Evolutionary conservation across 2,113 vertebrate genomes (phyloP).

Genomic region (Sinocyclocheilus maitianheensis): DNA sequence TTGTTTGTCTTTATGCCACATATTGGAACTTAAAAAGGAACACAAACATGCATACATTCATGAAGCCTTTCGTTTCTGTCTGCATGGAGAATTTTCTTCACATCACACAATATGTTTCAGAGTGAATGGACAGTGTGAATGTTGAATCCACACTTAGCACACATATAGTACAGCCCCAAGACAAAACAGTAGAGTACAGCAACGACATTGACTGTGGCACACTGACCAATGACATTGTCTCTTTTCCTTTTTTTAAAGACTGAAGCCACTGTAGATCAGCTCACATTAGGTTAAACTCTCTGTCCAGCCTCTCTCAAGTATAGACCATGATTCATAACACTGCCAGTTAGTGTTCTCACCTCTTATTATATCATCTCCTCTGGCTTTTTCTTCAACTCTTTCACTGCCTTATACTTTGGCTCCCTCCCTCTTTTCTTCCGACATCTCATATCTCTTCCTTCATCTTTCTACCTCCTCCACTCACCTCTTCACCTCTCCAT

Average conservation of each 20-base stretch:
- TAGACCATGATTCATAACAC: slow-evolving; percentile 15
- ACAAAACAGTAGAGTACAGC: slow-evolving; percentile 8
- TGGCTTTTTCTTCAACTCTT: neutral
- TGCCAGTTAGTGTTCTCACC: slow-evolving; percentile 13
- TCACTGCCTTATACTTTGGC: neutral
- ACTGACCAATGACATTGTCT: slow-evolving; percentile 11
- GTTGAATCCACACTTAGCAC: neutral
- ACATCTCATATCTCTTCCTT: slow-evolving; percentile 1
- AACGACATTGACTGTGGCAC: neutral
- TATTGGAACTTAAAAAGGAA: neutral
- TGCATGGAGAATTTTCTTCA: neutral
- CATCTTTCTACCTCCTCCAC: neutral
- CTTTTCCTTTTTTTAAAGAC: neutral
- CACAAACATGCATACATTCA: neutral
- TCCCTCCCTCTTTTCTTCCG: neutral
- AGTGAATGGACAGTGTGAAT: neutral
- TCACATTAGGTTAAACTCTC: slow-evolving; percentile 13
- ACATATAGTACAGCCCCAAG: slow-evolving; percentile 8
- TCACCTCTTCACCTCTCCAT: neutral
- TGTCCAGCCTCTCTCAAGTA: neutral
- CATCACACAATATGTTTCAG: neutral
- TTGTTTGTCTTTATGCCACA: neutral
- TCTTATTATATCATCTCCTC: slow-evolving; percentile 19
- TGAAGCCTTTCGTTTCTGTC: neutral
- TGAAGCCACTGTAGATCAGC: slow-evolving; percentile 6